These are phyloP conservation scores for Ctenochaetus hawaiiensis DNA, from an alignment of 2,797 vertebrate species.

Conservation along the genomic window DNA sequence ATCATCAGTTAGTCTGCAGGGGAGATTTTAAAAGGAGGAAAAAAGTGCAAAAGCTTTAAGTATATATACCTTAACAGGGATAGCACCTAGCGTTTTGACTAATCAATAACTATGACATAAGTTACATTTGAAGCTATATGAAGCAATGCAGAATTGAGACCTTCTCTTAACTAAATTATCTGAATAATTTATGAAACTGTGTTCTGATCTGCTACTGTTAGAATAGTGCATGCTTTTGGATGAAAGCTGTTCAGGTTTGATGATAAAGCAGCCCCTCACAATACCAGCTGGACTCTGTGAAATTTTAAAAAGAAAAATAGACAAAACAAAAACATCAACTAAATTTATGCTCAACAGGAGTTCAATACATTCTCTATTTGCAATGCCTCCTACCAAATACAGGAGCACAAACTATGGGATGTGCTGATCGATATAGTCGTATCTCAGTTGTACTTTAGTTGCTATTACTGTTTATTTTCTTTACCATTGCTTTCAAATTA, in stretches of 20 bases:
- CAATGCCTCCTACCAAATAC: neutral
- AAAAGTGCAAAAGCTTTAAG: too few relatives aligned
- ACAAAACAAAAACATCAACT: neutral
- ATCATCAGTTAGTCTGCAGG: too few relatives aligned
- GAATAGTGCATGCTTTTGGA: too few relatives aligned
- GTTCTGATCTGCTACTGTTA: too few relatives aligned
- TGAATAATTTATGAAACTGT: too few relatives aligned
- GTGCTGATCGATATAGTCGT: constrained; percentile 28
- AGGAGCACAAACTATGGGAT: neutral
- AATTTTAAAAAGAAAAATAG: neutral
- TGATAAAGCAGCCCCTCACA: neutral
- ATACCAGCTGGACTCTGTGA: neutral
- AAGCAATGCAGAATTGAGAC: too few relatives aligned
- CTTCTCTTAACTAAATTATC: too few relatives aligned
- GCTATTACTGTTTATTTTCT: constrained; percentile 27
- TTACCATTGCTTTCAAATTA: constrained; percentile 38
- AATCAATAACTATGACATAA: too few relatives aligned
- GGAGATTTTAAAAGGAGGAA: too few relatives aligned
- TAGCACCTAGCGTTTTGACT: too few relatives aligned
- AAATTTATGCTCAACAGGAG: neutral
- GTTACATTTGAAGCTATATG: too few relatives aligned
- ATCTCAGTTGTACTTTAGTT: constrained; percentile 19
- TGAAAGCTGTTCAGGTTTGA: neutral
- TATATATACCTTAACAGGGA: too few relatives aligned
- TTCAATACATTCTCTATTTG: neutral